Evolutionary conservation across 1,140 invertebrate genomes (phyloP), one percentile per base, ranked within the genome.

Genomic region (Asobara japonica): DNA sequence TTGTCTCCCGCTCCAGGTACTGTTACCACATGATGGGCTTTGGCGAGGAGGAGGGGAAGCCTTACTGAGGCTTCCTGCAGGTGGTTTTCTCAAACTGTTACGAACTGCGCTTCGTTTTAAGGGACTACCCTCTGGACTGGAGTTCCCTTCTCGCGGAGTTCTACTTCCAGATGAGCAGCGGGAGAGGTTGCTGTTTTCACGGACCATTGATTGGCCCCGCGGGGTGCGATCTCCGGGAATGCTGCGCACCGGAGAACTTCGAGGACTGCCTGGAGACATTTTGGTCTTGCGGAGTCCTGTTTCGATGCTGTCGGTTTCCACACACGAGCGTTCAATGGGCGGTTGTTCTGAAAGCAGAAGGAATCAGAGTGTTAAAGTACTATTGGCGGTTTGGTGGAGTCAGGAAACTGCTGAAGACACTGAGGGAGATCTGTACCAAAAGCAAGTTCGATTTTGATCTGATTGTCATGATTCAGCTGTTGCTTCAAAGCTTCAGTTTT

Each of bases 1-100:
- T 51, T 86, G 86, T 6, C 92, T 87, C 1, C 92, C 92, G 74
- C 90, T 92, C 93, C 93, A 94, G 0, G 93, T 93, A 72, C 92
- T 93, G 45, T 89, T 90, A n/a, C 88, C 68, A 56, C 16, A 11
- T 31, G 36, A 56, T 62, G 66, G 45, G 45, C 38, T n/a, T 38
- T 13, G 38, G 51, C 64, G 25, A 30, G 66, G 38, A 25, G 56
- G 41, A 31, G 79, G 29, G 38, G 69, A 20, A 77, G 87, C 74
- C 80, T 89, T 70, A 79, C 86, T 80, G 72, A 87, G 30, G 80
- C 87, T 90, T 0, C 83, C 85, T 22, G 87, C 85, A 2, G 89
- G 88, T 1, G 88, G 77, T 62, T 84, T 86, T 5, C 84, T 84
- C 45, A 76, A 76, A 31, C 77, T 85, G 74, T 69, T 83, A 73